Conservation (phyloP, 1,140 invertebrate genomes). For the Cherax destructor region DNA sequence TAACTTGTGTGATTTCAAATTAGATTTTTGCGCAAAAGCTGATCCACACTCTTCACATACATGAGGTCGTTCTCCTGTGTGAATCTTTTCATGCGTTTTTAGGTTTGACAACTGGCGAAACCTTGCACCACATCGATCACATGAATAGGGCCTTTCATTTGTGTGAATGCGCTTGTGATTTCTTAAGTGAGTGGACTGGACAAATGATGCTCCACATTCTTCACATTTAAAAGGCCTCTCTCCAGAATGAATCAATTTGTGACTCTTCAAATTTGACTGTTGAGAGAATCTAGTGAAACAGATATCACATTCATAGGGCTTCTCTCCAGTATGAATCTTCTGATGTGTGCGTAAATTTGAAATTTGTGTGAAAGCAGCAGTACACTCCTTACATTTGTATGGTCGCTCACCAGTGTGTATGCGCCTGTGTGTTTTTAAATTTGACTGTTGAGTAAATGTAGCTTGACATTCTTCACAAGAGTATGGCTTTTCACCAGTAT, state of each 20-base stretch:
- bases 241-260: slow-evolving; percentile 71
- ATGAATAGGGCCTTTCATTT: slow-evolving; percentile 73
- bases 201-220: slow-evolving; percentile 74
- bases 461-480: slow-evolving; percentile 74
- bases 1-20: slow-evolving; percentile 74
- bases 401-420: slow-evolving; percentile 72
- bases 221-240: slow-evolving; percentile 77
- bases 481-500: slow-evolving; percentile 73
- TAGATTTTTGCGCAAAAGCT: slow-evolving; percentile 80
- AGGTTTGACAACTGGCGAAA: slow-evolving; percentile 73
- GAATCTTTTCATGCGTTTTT: slow-evolving; percentile 75
- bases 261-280: slow-evolving; percentile 71
- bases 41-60: slow-evolving; percentile 81
- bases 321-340: slow-evolving; percentile 74
- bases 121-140: slow-evolving; percentile 70
- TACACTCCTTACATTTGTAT: slow-evolving; percentile 69
- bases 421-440: slow-evolving; percentile 71
- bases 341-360: slow-evolving; percentile 72
- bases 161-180: slow-evolving; percentile 73
- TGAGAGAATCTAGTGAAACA: slow-evolving; percentile 78
- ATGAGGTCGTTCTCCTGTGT: slow-evolving; percentile 81
- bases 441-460: slow-evolving; percentile 73
- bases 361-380: slow-evolving; percentile 70
- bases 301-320: slow-evolving; percentile 79
- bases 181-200: slow-evolving; percentile 70